phyloP scores from a whole-genome alignment of 1,140 invertebrate species.

The Drosophila micromelanica region DNA sequence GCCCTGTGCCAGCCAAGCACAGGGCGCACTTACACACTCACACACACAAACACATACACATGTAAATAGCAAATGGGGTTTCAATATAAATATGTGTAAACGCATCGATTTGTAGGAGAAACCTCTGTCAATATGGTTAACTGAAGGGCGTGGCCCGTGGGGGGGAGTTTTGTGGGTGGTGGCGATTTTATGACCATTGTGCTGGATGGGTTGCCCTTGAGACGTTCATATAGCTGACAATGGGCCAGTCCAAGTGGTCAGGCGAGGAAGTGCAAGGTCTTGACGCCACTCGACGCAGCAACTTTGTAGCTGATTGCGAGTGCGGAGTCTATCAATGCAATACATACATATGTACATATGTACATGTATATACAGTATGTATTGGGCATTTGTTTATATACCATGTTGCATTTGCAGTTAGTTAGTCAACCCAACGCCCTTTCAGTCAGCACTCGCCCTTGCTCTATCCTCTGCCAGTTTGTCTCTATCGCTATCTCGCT shows the following conservation, averaged over 20 bases:
- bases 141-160: not conserved
- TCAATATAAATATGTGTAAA: not conserved
- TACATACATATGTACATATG: not conserved
- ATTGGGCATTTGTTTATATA: constrained; percentile 57
- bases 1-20: not conserved
- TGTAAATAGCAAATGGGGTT: not conserved
- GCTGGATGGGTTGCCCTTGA: constrained; percentile 37
- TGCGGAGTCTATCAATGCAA: constrained; percentile 39
- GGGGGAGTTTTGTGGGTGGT: not conserved
- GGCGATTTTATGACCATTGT: not conserved
- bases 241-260: constrained; percentile 33
- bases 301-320: constrained; percentile 61
- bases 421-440: not conserved
- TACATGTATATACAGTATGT: constrained; percentile 1
- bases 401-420: constrained; percentile 69
- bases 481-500: constrained; percentile 2
- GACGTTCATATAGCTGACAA: constrained; percentile 37
- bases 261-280: constrained; percentile 51
- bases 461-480: not conserved
- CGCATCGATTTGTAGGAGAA: not conserved
- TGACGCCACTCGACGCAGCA: constrained; percentile 58
- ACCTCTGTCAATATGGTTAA: not conserved
- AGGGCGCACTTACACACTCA: constrained; percentile 5
- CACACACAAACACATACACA: too few relatives aligned
- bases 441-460: not conserved